A percentile compares a stretch with the other conserved stretches of the same genome.
These are phyloP conservation scores for Ctenodactylus gundi DNA, from an alignment of 2,113 vertebrate species.

Conservation along the genomic window DNA sequence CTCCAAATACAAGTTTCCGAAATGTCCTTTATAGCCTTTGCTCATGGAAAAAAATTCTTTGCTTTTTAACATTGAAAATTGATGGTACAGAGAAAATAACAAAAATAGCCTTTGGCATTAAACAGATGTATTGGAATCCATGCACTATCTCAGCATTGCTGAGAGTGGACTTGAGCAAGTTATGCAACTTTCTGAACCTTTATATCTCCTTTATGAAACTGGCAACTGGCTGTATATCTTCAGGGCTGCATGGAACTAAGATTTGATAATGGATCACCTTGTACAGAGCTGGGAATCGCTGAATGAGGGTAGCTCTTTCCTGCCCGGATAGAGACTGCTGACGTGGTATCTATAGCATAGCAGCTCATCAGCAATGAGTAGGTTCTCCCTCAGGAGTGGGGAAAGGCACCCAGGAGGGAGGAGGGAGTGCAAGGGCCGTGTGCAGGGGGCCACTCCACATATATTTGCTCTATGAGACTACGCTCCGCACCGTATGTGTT, in stretches of 20 bases:
- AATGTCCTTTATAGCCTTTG: background rate
- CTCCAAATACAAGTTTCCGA: background rate
- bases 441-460: rapidly evolving
- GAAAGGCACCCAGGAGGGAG: rapidly evolving
- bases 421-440: rapidly evolving
- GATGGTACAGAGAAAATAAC: background rate
- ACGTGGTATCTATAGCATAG: background rate
- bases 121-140: background rate
- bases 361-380: background rate
- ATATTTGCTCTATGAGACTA: background rate
- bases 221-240: background rate
- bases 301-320: background rate
- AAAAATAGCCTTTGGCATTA: background rate
- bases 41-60: background rate
- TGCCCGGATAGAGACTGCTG: background rate
- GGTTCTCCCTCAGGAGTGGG: background rate
- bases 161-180: background rate
- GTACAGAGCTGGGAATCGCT: background rate
- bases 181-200: background rate
- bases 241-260: background rate
- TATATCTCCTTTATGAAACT: background rate
- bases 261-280: background rate
- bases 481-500: background rate
- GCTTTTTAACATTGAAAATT: background rate
- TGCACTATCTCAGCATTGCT: background rate